Base-by-base conservation (phyloP, 2,888 invertebrate species). In the Drosophila mimetica region DNA sequence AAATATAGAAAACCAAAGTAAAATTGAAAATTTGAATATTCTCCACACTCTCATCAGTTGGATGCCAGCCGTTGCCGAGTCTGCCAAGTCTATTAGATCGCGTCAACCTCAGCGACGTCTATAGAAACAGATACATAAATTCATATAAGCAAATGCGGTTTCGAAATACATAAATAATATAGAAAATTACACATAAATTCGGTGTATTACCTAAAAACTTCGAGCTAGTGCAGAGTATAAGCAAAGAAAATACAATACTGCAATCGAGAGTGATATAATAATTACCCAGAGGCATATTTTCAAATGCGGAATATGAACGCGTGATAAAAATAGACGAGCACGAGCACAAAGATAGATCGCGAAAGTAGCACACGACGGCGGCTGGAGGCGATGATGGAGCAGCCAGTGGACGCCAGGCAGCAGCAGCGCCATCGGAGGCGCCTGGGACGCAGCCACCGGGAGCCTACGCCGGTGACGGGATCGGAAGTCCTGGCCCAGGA, bases 391-490 rank as follows among this genome's bases (percentile, higher is more conserved):
- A 74, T 75, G 59, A 75, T 75, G 61, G 82, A 86, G 59, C 93
- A 88, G 92, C 93, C 42, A 48, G 61, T 51, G 42, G 65, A 64
- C 20, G 36, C 52, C 60, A 60, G 61, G 4, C 54, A 54, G 42
- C 74, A 71, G 46, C 18, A 92, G 39, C 93, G 94, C 58, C 94
- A 94, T 78, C 93, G 95, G 48, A 93, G 95, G 70, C 94, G 93
- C 74, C 90, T 94, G 41, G 92, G 92, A 25, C 89, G 93, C 22
- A 93, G 93, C 25, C 92, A 92, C 55, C 94, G 95, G 75, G 95
- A 95, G 66, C 94, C 94, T 48, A 94, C 95, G 8, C 95, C 95
- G 2, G 90, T 61, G 61, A 34, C 71, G 57, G 39, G 11, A 25
- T 7, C 6, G 13, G n/a, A 71, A 63, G 5, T 81, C 79, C 54